Percentiles rank a stretch among this genome's conserved stretches.
Evolutionary conservation across 2,797 vertebrate genomes (phyloP).

Genomic region (Orientallactaga sibirica): DNA sequence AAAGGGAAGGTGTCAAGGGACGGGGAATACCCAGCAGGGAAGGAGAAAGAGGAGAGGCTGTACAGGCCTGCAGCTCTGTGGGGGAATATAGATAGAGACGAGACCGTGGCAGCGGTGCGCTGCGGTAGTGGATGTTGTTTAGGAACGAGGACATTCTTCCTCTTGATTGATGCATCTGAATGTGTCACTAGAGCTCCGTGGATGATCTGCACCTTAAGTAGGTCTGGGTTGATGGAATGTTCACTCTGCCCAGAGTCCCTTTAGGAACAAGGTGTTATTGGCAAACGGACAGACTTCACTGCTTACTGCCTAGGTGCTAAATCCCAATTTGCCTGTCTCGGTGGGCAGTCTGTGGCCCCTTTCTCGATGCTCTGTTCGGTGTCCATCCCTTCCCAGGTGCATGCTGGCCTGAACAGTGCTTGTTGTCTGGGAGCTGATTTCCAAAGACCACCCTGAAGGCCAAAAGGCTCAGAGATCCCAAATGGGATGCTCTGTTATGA

Average conservation of each 20-base stretch:
- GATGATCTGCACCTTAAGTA: background rate
- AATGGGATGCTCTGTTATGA: background rate
- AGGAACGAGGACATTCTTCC: background rate
- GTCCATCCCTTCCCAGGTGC: background rate
- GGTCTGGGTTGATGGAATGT: constrained; percentile 19
- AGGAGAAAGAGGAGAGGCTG: background rate
- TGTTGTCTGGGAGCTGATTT: background rate
- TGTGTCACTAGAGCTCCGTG: background rate
- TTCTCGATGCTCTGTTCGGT: background rate
- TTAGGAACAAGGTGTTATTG: constrained; percentile 46
- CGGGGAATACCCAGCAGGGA: too few relatives aligned
- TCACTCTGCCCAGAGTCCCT: background rate
- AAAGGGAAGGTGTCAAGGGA: background rate
- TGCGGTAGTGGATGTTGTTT: background rate
- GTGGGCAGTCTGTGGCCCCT: background rate
- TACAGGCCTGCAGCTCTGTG: background rate
- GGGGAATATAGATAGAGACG: background rate
- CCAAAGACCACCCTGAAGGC: background rate
- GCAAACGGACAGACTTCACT: background rate
- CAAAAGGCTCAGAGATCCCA: background rate
- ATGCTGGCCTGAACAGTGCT: background rate
- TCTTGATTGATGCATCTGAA: background rate
- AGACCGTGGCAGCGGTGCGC: background rate
- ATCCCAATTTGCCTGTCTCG: constrained; percentile 1
- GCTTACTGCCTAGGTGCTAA: constrained; percentile 21